A percentile compares a stretch with the other conserved stretches of the same genome.
Conservation (phyloP, 2,888 invertebrate genomes). For the Nephrocerus scutellatus region DNA sequence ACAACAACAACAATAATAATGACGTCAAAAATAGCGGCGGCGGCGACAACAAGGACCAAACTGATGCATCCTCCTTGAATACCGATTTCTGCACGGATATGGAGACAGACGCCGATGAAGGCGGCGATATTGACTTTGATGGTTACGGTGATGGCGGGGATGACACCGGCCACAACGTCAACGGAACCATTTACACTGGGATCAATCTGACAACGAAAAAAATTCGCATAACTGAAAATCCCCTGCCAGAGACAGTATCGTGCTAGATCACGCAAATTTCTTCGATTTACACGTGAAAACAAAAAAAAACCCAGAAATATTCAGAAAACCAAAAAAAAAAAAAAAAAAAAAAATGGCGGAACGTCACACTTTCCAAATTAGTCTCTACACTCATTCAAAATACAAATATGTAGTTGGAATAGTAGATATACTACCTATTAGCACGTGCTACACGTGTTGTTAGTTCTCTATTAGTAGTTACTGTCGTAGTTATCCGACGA, state of each 20-base stretch:
- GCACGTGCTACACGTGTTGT: constrained; percentile 2
- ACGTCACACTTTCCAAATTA: constrained; percentile 4
- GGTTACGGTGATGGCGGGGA: constrained; percentile 19
- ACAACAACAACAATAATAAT: constrained; percentile 4
- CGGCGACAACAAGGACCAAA: constrained; percentile 27
- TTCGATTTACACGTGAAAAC: constrained; percentile 8
- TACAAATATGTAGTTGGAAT: neutral
- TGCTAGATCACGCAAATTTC: constrained; percentile 32
- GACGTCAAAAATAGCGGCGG: constrained; percentile 14
- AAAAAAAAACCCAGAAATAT: constrained; percentile 10
- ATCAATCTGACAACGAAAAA: constrained; percentile 34
- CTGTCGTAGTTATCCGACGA: too few relatives aligned
- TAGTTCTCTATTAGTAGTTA: neutral
- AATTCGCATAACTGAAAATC: constrained; percentile 48
- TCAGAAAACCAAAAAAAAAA: constrained; percentile 13
- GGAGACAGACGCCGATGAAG: constrained; percentile 12
- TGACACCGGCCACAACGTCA: constrained; percentile 18
- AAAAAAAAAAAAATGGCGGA: constrained; percentile 9
- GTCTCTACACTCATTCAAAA: neutral
- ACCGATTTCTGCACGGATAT: constrained; percentile 25
- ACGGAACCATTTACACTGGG: constrained; percentile 37
- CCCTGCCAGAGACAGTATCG: constrained; percentile 46
- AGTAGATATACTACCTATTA: too few relatives aligned
- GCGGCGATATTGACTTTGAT: constrained; percentile 1
- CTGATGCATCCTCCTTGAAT: too few relatives aligned